phyloP scores from a whole-genome alignment of 2,888 invertebrate genomes.

The Parapristionchus giblindavisi region DNA sequence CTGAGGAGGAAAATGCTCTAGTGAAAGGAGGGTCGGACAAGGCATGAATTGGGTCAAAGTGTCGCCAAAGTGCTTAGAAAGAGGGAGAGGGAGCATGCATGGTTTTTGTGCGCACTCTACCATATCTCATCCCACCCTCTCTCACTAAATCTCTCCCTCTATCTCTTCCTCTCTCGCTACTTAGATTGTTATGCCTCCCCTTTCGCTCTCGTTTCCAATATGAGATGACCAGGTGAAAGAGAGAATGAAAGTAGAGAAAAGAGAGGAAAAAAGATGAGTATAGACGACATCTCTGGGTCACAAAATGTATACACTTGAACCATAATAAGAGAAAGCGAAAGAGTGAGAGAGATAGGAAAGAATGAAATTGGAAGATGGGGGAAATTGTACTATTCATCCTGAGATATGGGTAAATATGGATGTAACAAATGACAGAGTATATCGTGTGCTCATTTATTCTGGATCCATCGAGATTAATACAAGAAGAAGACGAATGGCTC shows the following conservation, averaged over 20 bases:
- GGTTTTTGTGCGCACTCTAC: neutral
- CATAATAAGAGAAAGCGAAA: constrained; percentile 11
- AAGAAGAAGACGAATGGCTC: neutral
- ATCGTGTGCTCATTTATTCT: neutral
- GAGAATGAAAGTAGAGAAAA: constrained; percentile 26
- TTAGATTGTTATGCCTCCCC: constrained; percentile 33
- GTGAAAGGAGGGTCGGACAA: neutral
- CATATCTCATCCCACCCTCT: neutral
- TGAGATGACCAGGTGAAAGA: constrained; percentile 5
- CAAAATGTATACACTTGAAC: neutral
- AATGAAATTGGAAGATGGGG: constrained; percentile 33
- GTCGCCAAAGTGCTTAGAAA: constrained; percentile 36
- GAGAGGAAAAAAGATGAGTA: neutral
- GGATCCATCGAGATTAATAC: neutral
- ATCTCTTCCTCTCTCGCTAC: constrained; percentile 13
- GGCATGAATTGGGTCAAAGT: constrained; percentile 38
- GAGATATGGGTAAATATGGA: neutral
- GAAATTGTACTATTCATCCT: neutral
- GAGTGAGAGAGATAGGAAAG: neutral
- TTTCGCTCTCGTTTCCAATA: constrained; percentile 34
- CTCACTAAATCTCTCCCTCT: neutral
- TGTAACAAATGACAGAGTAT: neutral
- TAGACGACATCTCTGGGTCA: neutral
- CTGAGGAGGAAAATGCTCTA: constrained; percentile 6
- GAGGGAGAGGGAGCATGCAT: constrained; percentile 12